Evolutionary conservation across 2,888 invertebrate genomes (phyloP), one percentile per base, ranked within the genome.

Genomic region (Cerastis leucographa): DNA sequence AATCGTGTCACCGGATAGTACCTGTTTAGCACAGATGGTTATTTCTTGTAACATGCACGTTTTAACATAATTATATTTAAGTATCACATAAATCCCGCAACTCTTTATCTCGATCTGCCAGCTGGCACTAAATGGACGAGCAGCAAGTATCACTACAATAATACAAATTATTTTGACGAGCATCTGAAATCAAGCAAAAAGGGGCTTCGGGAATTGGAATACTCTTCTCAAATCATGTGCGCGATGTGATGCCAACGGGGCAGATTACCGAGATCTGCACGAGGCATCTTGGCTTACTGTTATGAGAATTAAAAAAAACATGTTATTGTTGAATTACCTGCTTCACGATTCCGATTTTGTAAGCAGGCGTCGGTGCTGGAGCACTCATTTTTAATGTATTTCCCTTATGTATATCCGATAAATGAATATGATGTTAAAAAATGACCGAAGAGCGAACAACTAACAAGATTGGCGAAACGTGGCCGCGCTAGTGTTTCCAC

Each of bases 1-100:
- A 79, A 99, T 97, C 77, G 99, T 98, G 96, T 99, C 99, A 77
- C 99, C 99, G 80, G 99, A 99, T 83, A 99, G 97, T 84, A 99
- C 98, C 99, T 99, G 89, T 62, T 87, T 88, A 78, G 76, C 69
- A 78, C 29, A 81, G 75, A 88, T 67, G 65, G 51, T 65, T 35
- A 56, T 42, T 62, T 72, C 67, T 66, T 68, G 44, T 71, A 46
- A 70, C 66, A 71, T n/a, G 68, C 71, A 80, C 56, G 49, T 64
- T 78, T 65, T 64, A n/a, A 76, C 64, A 61, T 29, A 74, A 22
- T 29, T 35, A 59, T n/a, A 74, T 71, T 9, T 22, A 65, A 64
- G n/a, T n/a, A 29, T 69, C 51, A 40, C 42, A 61, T 42, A 54
- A 17, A 59, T 64, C 72, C 62, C 42, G 67, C 62, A 74, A 80